phyloP scores from a whole-genome alignment of 2,113 vertebrate species.

The Oryzias celebensis region DNA sequence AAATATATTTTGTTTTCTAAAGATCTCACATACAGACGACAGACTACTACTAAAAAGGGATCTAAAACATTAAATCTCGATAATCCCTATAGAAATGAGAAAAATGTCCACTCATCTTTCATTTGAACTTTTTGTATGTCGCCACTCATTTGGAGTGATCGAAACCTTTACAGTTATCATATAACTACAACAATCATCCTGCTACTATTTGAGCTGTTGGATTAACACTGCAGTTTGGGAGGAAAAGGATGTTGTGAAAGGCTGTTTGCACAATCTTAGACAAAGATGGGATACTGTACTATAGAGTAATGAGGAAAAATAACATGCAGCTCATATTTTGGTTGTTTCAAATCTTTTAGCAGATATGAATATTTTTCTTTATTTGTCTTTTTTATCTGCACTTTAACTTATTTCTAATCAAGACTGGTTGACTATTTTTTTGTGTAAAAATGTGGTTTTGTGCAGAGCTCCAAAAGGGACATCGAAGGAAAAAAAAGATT shows the following conservation, averaged over 20 bases:
- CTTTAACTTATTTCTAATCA: too few species aligned
- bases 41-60: slow-evolving; percentile 9
- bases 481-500: too few species aligned
- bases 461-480: too few species aligned
- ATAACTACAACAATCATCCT: slow-evolving; percentile 65
- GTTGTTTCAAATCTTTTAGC: background rate
- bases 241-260: slow-evolving; percentile 45
- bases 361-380: too few species aligned
- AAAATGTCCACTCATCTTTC: slow-evolving; percentile 17
- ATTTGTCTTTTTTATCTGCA: too few species aligned
- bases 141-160: slow-evolving; percentile 52
- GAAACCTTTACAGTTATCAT: slow-evolving; percentile 69
- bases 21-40: slow-evolving; percentile 24
- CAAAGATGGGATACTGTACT: slow-evolving; percentile 24
- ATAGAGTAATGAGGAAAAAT: slow-evolving; percentile 16
- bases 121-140: slow-evolving; percentile 32
- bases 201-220: slow-evolving; percentile 62
- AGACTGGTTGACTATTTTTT: too few species aligned
- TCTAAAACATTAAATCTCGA: slow-evolving; percentile 20
- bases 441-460: too few species aligned
- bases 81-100: slow-evolving; percentile 30
- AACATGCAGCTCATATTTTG: background rate
- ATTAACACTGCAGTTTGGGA: slow-evolving; percentile 26
- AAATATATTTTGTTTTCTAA: slow-evolving; percentile 27
- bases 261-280: slow-evolving; percentile 55